phyloP scores from a whole-genome alignment of 2,113 vertebrate species.

The Stercorarius parasiticus region DNA sequence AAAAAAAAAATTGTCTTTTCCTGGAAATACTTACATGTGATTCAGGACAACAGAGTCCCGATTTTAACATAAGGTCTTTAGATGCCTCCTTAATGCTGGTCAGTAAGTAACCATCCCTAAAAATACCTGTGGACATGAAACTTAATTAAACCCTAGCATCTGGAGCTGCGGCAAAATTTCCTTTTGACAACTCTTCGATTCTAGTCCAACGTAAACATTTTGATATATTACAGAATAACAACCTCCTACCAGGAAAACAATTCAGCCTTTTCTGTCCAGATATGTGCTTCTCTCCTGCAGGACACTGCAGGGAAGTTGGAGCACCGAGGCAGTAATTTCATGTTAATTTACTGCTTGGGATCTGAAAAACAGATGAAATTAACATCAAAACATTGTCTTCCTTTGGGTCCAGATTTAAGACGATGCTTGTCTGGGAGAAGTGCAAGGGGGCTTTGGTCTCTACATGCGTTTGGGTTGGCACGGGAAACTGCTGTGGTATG shows the following conservation, averaged over 20 bases:
- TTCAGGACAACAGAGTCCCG: background rate
- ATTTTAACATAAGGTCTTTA: background rate
- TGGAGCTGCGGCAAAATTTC: background rate
- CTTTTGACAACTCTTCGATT: background rate
- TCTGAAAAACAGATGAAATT: background rate
- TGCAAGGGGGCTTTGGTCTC: background rate
- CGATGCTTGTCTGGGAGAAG: background rate
- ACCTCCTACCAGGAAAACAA: background rate
- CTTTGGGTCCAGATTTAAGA: background rate
- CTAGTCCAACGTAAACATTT: background rate
- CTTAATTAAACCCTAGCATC: background rate
- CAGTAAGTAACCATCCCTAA: background rate
- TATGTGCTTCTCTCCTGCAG: background rate
- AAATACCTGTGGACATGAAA: background rate
- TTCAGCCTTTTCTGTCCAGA: background rate
- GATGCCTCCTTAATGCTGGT: background rate
- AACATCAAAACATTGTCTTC: background rate
- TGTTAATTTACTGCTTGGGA: background rate
- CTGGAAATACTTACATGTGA: background rate
- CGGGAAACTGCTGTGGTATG: too few species aligned
- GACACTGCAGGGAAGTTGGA: background rate
- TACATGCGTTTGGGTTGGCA: accelerated
- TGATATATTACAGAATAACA: background rate
- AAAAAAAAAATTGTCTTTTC: background rate
- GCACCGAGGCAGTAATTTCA: background rate